These are phyloP conservation scores for Dipodomys ordii DNA, from an alignment of 2,113 vertebrate genomes.

Conservation along the genomic window DNA sequence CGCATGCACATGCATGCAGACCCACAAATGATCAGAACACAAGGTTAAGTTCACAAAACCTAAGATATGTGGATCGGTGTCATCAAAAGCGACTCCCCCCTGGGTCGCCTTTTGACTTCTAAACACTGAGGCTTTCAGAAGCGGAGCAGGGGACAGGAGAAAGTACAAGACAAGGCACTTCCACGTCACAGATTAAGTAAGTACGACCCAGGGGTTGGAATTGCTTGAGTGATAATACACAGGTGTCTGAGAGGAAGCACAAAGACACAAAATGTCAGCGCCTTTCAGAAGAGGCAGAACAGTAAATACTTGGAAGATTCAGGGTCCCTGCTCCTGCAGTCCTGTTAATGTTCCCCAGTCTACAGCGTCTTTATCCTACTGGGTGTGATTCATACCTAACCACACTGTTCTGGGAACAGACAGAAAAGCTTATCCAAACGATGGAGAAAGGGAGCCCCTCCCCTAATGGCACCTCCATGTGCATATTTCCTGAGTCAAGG, in stretches of 20 bases:
- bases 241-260: background rate
- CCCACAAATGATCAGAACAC: background rate
- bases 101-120: slow-evolving; percentile 24
- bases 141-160: background rate
- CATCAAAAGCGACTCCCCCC: background rate
- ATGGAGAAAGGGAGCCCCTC: background rate
- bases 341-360: background rate
- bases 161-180: background rate
- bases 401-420: background rate
- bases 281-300: background rate
- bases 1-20: too few relatives aligned
- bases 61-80: background rate
- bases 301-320: background rate
- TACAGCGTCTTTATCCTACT: background rate
- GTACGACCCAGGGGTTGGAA: background rate
- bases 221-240: background rate
- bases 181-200: background rate
- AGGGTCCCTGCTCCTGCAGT: background rate
- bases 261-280: background rate
- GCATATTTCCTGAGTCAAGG: background rate
- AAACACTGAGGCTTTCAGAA: background rate
- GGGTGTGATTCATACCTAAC: background rate
- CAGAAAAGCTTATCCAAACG: background rate
- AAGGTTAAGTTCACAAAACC: background rate
- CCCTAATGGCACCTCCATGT: background rate